phyloP scores from a whole-genome alignment of 2,113 vertebrate genomes.

The Oncorhynchus masou region DNA sequence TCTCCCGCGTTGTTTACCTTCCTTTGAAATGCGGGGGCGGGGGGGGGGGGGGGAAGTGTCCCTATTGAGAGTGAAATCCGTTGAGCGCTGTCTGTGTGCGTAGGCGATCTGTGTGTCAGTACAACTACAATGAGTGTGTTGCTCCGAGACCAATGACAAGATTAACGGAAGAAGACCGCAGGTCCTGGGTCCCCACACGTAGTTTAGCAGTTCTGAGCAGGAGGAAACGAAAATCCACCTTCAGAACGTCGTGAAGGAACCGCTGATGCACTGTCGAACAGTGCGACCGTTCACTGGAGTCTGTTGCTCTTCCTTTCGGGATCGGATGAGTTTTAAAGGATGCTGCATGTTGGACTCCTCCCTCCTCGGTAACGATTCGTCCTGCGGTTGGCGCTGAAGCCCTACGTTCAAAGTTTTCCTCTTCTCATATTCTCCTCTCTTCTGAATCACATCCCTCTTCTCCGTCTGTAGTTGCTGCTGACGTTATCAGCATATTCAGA shows the following conservation, averaged over 20 bases:
- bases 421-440: too few relatives aligned
- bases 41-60: background rate
- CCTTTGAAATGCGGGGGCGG: conserved; percentile 8
- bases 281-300: conserved; percentile 51
- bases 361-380: conserved; percentile 50
- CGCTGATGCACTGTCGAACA: too few relatives aligned
- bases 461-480: too few relatives aligned
- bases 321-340: conserved; percentile 42
- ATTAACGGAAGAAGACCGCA: too few relatives aligned
- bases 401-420: too few relatives aligned
- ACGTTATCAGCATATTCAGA: too few relatives aligned
- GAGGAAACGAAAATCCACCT: too few relatives aligned
- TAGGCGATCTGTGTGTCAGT: background rate
- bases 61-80: background rate
- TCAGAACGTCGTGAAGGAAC: too few relatives aligned
- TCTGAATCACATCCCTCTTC: background rate
- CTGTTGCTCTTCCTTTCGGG: conserved; percentile 57
- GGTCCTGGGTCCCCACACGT: too few relatives aligned
- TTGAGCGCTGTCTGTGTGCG: conserved; percentile 14
- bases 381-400: background rate
- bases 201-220: too few relatives aligned
- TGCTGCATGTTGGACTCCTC: conserved; percentile 60
- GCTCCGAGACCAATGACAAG: too few relatives aligned
- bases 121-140: background rate
- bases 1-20: conserved; percentile 28